These are phyloP conservation scores for Euborellia annulipes DNA, from an alignment of 1,140 invertebrate genomes.

Conservation along the genomic window DNA sequence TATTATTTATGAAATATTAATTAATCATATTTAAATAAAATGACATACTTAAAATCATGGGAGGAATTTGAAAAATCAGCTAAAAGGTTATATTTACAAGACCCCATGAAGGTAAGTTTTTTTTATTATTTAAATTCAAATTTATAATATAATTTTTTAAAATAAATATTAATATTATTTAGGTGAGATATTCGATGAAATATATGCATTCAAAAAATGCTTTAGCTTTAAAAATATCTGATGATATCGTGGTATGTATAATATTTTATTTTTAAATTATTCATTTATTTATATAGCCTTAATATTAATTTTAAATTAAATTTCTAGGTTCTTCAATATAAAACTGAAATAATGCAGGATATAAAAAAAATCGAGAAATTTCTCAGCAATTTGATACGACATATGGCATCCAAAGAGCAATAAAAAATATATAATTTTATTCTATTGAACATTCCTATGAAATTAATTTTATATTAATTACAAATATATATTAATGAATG, in stretches of 20 bases:
- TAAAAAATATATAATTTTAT: too few species aligned
- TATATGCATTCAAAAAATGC: constrained; percentile 77
- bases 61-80: constrained; percentile 89
- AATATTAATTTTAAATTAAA: constrained; percentile 23
- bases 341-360: constrained; percentile 87
- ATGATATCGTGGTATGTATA: constrained; percentile 66
- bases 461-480: too few species aligned
- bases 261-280: constrained; percentile 7
- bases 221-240: constrained; percentile 77
- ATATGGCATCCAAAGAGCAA: constrained; percentile 85
- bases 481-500: too few species aligned
- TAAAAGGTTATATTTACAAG: constrained; percentile 72
- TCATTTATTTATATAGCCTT: background rate
- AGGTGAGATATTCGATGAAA: constrained; percentile 66
- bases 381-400: constrained; percentile 78
- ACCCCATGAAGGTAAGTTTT: constrained; percentile 69
- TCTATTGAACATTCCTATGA: too few species aligned
- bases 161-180: too few species aligned
- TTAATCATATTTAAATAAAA: too few species aligned
- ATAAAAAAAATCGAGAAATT: constrained; percentile 92
- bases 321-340: constrained; percentile 82
- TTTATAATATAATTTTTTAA: too few species aligned
- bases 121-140: too few species aligned
- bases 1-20: too few species aligned
- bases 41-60: constrained; percentile 83